Evolutionary conservation across 1,140 invertebrate genomes (phyloP).

Genomic region (Thaumetopoea pityocampa): DNA sequence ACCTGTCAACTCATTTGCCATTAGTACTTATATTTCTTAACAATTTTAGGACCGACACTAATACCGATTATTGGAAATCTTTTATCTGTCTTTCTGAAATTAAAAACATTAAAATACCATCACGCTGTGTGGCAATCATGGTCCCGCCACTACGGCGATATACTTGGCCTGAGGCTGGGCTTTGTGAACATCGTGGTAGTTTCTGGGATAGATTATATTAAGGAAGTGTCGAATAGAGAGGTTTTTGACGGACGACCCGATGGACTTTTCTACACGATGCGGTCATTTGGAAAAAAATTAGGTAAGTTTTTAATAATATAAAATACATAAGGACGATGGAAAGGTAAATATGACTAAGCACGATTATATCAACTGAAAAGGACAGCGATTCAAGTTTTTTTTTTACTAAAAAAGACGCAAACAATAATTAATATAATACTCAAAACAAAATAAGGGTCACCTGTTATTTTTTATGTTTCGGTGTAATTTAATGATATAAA

Average conservation of each 20-base stretch:
- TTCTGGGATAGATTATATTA: slow-evolving; percentile 78
- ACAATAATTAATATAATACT: not conserved
- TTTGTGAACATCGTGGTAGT: slow-evolving; percentile 78
- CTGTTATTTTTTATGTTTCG: no score
- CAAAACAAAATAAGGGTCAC: no score
- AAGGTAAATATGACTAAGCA: not conserved
- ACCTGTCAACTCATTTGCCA: not conserved
- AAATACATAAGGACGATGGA: not conserved
- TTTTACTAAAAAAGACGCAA: not conserved
- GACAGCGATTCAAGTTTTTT: no score
- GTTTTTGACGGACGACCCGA: slow-evolving; percentile 83
- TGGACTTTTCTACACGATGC: slow-evolving; percentile 80
- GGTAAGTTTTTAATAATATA: slow-evolving; percentile 64
- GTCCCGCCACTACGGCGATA: slow-evolving; percentile 78
- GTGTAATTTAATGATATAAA: no score
- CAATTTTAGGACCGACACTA: slow-evolving; percentile 47
- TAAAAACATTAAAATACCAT: slow-evolving; percentile 44
- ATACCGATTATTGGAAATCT: slow-evolving; percentile 54
- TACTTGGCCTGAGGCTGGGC: slow-evolving; percentile 79
- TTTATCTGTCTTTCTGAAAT: slow-evolving; percentile 38
- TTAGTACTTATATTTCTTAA: slow-evolving; percentile 1
- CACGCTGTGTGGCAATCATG: slow-evolving; percentile 52
- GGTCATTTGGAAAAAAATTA: slow-evolving; percentile 79
- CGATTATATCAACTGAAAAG: no score
- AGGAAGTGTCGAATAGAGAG: slow-evolving; percentile 77